A percentile compares a stretch with the other conserved stretches of the same genome.
phyloP scores from a whole-genome alignment of 1,140 invertebrate species.

The Microplitis mediator region DNA sequence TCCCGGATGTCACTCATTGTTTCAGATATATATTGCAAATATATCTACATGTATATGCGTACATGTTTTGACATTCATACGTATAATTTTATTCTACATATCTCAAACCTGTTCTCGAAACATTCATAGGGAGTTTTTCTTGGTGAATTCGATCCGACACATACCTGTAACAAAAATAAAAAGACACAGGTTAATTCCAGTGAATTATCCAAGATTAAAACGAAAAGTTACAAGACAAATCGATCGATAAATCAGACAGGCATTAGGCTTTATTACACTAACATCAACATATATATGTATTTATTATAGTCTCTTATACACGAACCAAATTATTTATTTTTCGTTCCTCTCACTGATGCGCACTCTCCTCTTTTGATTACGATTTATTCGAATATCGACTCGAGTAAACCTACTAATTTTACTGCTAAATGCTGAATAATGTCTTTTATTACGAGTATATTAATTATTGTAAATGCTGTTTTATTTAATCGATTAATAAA shows the following conservation, averaged over 20 bases:
- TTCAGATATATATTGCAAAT: slow-evolving; percentile 3
- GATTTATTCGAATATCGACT: too few relatives aligned
- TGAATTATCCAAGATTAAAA: slow-evolving; percentile 24
- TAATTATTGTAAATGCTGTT: too few relatives aligned
- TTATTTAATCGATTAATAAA: too few relatives aligned
- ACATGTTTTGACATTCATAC: too few relatives aligned
- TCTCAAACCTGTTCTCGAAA: slow-evolving; percentile 36
- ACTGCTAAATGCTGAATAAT: too few relatives aligned
- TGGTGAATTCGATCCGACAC: slow-evolving; percentile 45
- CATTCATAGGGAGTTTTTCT: slow-evolving; percentile 20
- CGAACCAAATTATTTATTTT: slow-evolving; percentile 5
- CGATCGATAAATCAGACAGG: slow-evolving; percentile 53
- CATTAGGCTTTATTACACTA: slow-evolving; percentile 43
- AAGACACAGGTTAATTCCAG: slow-evolving; percentile 24
- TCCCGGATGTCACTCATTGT: slow-evolving; percentile 34
- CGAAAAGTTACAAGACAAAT: slow-evolving; percentile 24
- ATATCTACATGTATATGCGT: not conserved
- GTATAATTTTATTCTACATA: not conserved
- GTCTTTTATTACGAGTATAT: too few relatives aligned
- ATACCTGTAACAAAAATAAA: slow-evolving; percentile 51
- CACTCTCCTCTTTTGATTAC: too few relatives aligned
- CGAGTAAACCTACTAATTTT: too few relatives aligned
- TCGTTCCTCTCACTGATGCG: not conserved
- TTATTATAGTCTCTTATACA: not conserved
- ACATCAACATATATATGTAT: not conserved